Percentiles rank a stretch among this genome's conserved stretches.
phyloP scores from a whole-genome alignment of 2,113 vertebrate genomes.

The Furnarius figulus region DNA sequence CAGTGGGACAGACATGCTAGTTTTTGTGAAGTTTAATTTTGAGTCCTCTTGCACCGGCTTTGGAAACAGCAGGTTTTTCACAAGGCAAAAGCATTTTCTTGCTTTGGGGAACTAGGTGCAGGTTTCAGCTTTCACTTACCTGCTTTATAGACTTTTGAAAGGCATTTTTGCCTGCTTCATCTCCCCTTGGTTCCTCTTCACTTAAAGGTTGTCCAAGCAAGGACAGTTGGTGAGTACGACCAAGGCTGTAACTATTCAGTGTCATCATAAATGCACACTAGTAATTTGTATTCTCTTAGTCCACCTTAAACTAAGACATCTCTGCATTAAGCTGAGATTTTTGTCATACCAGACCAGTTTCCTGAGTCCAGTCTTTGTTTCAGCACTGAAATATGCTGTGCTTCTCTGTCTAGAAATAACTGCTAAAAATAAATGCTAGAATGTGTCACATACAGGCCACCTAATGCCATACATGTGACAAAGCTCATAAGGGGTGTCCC shows the following conservation, averaged over 20 bases:
- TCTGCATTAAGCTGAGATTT: not conserved
- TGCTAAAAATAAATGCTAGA: not conserved
- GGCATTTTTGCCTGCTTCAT: not conserved
- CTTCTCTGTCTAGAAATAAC: not conserved
- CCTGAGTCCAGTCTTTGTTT: not conserved
- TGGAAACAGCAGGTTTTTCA: not conserved
- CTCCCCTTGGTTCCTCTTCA: not conserved
- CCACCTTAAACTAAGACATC: too few species aligned
- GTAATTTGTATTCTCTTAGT: not conserved
- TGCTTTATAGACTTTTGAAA: not conserved
- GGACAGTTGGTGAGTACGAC: not conserved
- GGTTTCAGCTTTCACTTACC: not conserved
- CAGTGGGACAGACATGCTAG: not conserved
- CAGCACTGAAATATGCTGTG: not conserved
- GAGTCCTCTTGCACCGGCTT: not conserved
- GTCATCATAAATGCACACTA: not conserved
- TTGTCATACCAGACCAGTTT: not conserved
- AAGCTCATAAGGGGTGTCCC: not conserved
- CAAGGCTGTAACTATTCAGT: not conserved
- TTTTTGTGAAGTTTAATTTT: not conserved
- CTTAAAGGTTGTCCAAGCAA: not conserved
- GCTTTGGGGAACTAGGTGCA: not conserved
- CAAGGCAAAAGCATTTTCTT: not conserved
- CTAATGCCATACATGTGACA: not conserved
- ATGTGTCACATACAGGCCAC: not conserved